Conservation (phyloP, 2,113 vertebrate genomes). For the Eudorcas thomsonii region DNA sequence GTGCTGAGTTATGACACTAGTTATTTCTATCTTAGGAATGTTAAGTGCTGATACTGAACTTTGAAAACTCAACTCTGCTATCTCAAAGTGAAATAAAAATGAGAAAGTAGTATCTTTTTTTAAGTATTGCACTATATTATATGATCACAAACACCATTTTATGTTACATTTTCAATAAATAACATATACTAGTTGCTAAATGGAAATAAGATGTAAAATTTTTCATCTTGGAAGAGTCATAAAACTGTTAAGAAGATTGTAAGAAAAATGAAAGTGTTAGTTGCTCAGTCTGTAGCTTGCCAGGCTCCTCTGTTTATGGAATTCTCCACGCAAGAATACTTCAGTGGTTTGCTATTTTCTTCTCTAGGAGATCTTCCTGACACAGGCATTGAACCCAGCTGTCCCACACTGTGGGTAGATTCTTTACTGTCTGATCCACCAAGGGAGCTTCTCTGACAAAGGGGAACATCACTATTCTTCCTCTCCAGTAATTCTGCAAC, state of each 20-base stretch:
- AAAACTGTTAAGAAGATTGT: background rate
- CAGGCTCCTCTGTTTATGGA: background rate
- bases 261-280: background rate
- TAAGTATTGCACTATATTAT: background rate
- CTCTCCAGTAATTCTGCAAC: background rate
- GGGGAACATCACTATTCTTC: background rate
- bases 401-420: background rate
- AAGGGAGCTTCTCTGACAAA: background rate
- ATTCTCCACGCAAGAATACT: background rate
- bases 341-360: background rate
- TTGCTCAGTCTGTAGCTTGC: background rate
- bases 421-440: background rate
- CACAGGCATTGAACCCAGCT: background rate
- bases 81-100: constrained; percentile 11
- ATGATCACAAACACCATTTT: background rate
- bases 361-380: background rate
- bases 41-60: background rate
- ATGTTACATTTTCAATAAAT: background rate
- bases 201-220: background rate
- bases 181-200: constrained; percentile 5
- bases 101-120: background rate
- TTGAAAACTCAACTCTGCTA: background rate
- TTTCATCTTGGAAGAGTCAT: background rate
- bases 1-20: background rate
- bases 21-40: constrained; percentile 10